Conservation (phyloP, 2,797 vertebrate genomes). For the Neopelma chrysocephalum region DNA sequence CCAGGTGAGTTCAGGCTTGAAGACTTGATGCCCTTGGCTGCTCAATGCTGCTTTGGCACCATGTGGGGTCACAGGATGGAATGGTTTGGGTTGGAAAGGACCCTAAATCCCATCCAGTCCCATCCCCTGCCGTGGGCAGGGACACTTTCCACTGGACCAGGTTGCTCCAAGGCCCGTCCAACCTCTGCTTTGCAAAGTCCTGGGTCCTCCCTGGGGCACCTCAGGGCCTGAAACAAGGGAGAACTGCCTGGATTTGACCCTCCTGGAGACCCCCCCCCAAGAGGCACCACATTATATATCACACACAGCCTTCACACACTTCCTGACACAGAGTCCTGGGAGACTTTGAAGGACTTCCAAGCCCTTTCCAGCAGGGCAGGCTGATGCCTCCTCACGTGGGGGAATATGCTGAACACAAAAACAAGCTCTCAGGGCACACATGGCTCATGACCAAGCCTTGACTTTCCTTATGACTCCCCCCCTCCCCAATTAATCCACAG, state of each 20-base stretch:
- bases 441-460: neutral
- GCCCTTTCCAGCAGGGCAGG: neutral
- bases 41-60: accelerated
- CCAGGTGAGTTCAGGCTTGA: neutral
- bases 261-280: neutral
- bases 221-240: neutral
- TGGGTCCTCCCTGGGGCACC: neutral
- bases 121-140: neutral
- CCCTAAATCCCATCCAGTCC: neutral
- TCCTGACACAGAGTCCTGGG: neutral
- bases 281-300: accelerated
- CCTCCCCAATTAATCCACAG: accelerated
- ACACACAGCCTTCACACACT: accelerated
- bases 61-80: too few species aligned
- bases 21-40: accelerated
- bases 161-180: neutral
- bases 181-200: neutral
- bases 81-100: too few species aligned
- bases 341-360: neutral
- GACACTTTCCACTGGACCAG: neutral
- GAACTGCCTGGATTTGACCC: accelerated
- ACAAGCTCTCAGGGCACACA: accelerated
- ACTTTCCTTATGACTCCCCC: accelerated
- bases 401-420: neutral
- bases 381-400: neutral